phyloP scores from a whole-genome alignment of 2,113 vertebrate species.

The Isichthys henryi region DNA sequence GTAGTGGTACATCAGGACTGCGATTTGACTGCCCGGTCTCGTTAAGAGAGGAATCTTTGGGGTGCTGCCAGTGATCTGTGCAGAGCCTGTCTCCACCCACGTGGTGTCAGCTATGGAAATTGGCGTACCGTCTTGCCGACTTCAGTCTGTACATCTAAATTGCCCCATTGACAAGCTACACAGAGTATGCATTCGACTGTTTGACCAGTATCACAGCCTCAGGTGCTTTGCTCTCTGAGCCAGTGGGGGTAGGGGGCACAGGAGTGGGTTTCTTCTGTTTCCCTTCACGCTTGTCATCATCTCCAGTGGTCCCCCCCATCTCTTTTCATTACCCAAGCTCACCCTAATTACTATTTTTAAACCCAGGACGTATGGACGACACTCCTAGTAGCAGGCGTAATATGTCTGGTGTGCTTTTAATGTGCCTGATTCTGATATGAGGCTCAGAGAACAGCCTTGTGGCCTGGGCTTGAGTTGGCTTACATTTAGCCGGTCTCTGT shows the following conservation, averaged over 20 bases:
- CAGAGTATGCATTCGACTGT: background rate
- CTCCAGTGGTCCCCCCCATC: background rate
- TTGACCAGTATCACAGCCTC: background rate
- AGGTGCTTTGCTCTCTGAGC: background rate
- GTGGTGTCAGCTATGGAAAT: background rate
- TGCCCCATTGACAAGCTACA: background rate
- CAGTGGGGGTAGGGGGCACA: background rate
- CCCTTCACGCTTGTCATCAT: background rate
- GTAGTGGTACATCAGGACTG: background rate
- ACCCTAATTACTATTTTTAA: background rate
- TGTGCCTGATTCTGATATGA: background rate
- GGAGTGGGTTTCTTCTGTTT: background rate
- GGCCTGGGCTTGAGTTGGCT: background rate
- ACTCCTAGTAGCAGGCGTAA: background rate
- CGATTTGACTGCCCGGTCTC: background rate
- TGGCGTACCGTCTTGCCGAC: background rate
- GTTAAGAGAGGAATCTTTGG: background rate
- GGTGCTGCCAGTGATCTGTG: background rate
- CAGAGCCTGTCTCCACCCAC: background rate
- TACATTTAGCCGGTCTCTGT: background rate
- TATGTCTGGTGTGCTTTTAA: background rate
- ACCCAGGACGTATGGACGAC: background rate
- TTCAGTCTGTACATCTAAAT: background rate
- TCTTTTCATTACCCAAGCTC: background rate
- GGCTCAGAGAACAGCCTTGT: background rate